These are phyloP conservation scores for Crotalus helleri DNA, from an alignment of 2,113 vertebrate species.

Conservation along the genomic window DNA sequence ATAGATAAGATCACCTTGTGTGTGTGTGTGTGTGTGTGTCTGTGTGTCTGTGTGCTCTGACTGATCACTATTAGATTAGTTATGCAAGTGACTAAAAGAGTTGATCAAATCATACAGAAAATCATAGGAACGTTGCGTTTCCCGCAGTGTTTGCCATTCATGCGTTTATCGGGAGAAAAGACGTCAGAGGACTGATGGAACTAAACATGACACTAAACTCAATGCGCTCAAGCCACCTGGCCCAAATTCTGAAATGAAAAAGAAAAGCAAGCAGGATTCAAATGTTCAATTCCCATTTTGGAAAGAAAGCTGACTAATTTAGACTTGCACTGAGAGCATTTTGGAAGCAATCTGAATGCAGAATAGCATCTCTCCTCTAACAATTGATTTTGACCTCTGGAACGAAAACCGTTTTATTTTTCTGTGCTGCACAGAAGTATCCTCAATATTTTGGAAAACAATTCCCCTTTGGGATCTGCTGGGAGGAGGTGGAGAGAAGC, in stretches of 20 bases:
- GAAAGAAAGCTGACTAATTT: neutral
- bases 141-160: neutral
- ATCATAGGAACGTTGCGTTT: neutral
- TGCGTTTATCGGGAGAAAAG: too few relatives aligned
- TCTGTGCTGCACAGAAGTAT: neutral
- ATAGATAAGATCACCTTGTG: neutral
- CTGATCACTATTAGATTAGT: neutral
- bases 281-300: neutral
- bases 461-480: neutral
- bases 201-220: neutral
- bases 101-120: neutral
- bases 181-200: too few relatives aligned
- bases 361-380: neutral
- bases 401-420: neutral
- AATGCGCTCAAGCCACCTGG: neutral
- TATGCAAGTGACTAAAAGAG: neutral
- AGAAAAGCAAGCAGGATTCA: neutral
- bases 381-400: neutral
- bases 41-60: neutral
- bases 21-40: neutral
- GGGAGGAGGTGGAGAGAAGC: too few relatives aligned
- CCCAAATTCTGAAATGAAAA: neutral
- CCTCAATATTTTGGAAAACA: too few relatives aligned
- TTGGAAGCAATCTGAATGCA: neutral
- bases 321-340: neutral